Evolutionary conservation across 2,113 vertebrate genomes (phyloP).

Genomic region (Cyphomyrus discorhynchus): DNA sequence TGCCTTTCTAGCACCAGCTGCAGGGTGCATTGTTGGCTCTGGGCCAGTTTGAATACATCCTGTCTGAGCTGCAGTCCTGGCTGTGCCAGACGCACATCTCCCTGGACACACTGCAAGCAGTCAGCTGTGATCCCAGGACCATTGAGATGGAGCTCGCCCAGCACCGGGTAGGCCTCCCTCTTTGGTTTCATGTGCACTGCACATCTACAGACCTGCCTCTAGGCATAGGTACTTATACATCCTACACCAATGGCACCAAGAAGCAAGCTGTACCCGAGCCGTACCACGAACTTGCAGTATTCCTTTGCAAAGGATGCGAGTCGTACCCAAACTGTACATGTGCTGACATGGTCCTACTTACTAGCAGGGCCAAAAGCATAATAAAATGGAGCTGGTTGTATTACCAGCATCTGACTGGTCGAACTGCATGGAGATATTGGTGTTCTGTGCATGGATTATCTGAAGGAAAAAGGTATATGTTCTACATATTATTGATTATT

Average conservation of each 20-base stretch:
- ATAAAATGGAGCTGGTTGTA: background rate
- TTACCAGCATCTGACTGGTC: background rate
- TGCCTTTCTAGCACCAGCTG: constrained; percentile 77
- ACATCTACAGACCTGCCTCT: background rate
- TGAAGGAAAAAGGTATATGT: background rate
- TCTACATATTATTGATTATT: background rate
- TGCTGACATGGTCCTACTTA: background rate
- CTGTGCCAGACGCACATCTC: constrained; percentile 86
- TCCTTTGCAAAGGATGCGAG: background rate
- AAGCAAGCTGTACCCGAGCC: background rate
- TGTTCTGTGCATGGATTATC: background rate
- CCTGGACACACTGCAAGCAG: constrained; percentile 79
- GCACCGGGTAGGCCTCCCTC: constrained; percentile 73
- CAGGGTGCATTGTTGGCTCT: constrained; percentile 88
- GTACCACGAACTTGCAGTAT: background rate
- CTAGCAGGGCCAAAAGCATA: background rate
- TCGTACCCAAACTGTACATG: background rate
- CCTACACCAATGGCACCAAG: background rate
- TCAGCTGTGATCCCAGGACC: constrained; percentile 90
- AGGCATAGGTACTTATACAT: background rate
- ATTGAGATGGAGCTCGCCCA: constrained; percentile 96
- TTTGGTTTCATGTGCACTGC: background rate
- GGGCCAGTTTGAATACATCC: constrained; percentile 92
- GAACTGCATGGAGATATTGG: background rate
- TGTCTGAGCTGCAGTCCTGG: constrained; percentile 94